Conservation (phyloP, 2,797 vertebrate species). For the Microctenopoma stevenorrisi region DNA sequence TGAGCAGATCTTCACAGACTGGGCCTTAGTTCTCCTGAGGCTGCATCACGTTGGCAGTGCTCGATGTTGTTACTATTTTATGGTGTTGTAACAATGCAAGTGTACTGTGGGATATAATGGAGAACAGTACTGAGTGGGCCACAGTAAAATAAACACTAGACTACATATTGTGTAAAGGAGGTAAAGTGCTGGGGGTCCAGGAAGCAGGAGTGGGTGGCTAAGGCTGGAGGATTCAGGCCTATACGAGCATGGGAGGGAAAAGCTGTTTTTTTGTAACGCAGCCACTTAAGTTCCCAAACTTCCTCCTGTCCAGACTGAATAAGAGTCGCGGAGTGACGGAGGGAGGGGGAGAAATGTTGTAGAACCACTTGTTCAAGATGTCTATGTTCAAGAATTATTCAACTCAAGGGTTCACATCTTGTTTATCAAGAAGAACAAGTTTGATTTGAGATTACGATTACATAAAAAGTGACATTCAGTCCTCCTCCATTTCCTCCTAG, state of each 20-base stretch:
- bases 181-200: slow-evolving; percentile 23
- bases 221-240: slow-evolving; percentile 6
- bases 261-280: slow-evolving; percentile 38
- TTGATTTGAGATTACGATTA: slow-evolving; percentile 7
- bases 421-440: slow-evolving; percentile 8
- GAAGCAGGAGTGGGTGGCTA: slow-evolving; percentile 40
- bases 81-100: slow-evolving; percentile 16
- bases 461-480: neutral
- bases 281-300: slow-evolving; percentile 66
- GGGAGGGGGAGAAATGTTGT: slow-evolving; percentile 19
- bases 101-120: slow-evolving; percentile 13
- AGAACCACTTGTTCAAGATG: neutral
- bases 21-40: slow-evolving; percentile 11
- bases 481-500: slow-evolving; percentile 43
- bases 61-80: slow-evolving; percentile 23
- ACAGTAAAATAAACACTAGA: slow-evolving; percentile 30
- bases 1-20: slow-evolving; percentile 1
- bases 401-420: slow-evolving; percentile 2
- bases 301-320: slow-evolving; percentile 60
- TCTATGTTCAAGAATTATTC: slow-evolving; percentile 8
- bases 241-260: slow-evolving; percentile 31
- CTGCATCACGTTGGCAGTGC: slow-evolving; percentile 7
- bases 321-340: slow-evolving; percentile 37
- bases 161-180: slow-evolving; percentile 20
- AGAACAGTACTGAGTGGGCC: neutral